Evolutionary conservation across 2,797 vertebrate genomes (phyloP).

Genomic region (Potorous gilbertii): DNA sequence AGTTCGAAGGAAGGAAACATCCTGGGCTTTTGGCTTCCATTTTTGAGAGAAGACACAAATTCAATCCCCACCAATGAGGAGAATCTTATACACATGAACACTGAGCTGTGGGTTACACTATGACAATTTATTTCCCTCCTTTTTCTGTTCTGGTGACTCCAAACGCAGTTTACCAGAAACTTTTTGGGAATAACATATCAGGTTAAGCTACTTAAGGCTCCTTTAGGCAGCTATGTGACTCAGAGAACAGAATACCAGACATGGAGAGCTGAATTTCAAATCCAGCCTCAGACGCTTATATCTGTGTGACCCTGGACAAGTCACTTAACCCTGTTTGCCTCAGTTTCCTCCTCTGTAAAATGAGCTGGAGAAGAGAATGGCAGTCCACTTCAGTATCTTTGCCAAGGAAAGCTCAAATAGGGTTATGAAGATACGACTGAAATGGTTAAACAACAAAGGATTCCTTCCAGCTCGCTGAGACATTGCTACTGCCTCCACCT

Average conservation of each 20-base stretch:
- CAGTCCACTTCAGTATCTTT: not conserved
- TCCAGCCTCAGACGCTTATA: not conserved
- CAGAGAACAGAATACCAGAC: not conserved
- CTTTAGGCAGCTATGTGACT: not conserved
- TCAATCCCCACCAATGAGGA: not conserved
- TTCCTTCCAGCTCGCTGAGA: not conserved
- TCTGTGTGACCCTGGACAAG: not conserved
- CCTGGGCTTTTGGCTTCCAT: not conserved
- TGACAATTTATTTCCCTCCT: not conserved
- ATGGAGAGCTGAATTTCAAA: not conserved
- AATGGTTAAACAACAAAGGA: not conserved
- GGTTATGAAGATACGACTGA: not conserved
- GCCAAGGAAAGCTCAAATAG: not conserved
- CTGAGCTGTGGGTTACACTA: not conserved
- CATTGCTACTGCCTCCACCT: not conserved
- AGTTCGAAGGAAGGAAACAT: not conserved
- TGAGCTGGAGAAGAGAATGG: not conserved
- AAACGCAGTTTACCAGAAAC: not conserved
- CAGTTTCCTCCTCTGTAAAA: not conserved
- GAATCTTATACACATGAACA: not conserved
- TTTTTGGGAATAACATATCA: not conserved
- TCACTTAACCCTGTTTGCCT: not conserved
- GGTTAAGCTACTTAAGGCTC: not conserved
- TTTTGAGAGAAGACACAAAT: not conserved
- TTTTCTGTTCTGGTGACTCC: not conserved